A percentile compares a stretch with the other conserved stretches of the same genome.
These are phyloP conservation scores for Drosophila prolongata DNA, from an alignment of 2,888 invertebrate species.

Conservation along the genomic window DNA sequence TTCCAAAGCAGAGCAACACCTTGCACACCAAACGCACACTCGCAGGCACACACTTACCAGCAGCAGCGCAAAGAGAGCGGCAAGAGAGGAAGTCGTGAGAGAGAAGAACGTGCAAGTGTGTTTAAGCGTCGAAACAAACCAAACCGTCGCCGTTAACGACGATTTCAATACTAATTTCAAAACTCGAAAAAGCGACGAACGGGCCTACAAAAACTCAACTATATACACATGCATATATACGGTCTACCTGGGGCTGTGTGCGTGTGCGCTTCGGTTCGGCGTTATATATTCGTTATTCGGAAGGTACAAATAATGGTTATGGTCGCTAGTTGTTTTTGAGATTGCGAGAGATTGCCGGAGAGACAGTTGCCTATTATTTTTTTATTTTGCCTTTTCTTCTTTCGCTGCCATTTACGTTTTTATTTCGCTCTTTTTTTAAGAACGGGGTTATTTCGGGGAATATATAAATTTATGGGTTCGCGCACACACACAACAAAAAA, in stretches of 20 bases:
- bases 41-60: conserved; percentile 35
- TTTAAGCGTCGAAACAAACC: conserved; percentile 50
- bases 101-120: conserved; percentile 13
- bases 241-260: conserved; percentile 24
- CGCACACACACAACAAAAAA: conserved; percentile 3
- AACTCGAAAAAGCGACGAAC: conserved; percentile 79
- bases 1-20: conserved; percentile 59
- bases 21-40: conserved; percentile 52
- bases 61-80: conserved; percentile 22
- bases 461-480: conserved; percentile 35
- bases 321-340: conserved; percentile 65
- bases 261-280: conserved; percentile 58
- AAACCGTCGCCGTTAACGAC: conserved; percentile 75
- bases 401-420: conserved; percentile 34
- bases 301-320: conserved; percentile 79
- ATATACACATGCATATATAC: conserved; percentile 40
- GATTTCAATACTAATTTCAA: conserved; percentile 81
- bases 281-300: conserved; percentile 67
- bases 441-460: conserved; percentile 43
- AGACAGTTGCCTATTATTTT: conserved; percentile 47
- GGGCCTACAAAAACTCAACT: conserved; percentile 75
- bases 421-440: conserved; percentile 38
- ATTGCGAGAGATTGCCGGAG: conserved; percentile 70
- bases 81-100: conserved; percentile 36
- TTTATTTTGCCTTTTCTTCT: conserved; percentile 36